phyloP scores from a whole-genome alignment of 2,888 invertebrate species.

The Rugalucina vietnamica region DNA sequence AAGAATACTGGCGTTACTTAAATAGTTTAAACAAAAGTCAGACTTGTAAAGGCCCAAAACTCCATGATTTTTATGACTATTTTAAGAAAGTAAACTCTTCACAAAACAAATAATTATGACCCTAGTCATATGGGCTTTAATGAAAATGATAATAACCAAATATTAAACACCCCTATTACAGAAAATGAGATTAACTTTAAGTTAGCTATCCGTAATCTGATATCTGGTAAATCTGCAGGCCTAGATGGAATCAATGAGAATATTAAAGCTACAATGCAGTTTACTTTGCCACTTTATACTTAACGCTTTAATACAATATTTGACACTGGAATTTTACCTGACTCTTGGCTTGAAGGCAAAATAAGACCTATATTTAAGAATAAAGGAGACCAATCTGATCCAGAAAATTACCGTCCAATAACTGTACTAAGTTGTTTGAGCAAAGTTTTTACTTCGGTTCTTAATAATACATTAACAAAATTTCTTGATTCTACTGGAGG shows the following conservation, averaged over 20 bases:
- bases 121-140: not conserved
- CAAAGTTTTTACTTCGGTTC: conserved; percentile 40
- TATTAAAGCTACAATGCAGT: conserved; percentile 23
- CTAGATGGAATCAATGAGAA: conserved; percentile 55
- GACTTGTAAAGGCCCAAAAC: not conserved
- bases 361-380: conserved; percentile 47
- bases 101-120: not conserved
- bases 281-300: conserved; percentile 19
- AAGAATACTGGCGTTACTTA: not conserved
- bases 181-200: conserved; percentile 27
- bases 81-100: not conserved
- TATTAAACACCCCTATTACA: conserved; percentile 29
- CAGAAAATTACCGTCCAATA: conserved; percentile 44
- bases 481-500: conserved; percentile 32
- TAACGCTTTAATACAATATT: conserved; percentile 44
- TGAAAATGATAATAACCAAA: not conserved
- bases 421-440: conserved; percentile 45
- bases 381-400: conserved; percentile 18
- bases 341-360: conserved; percentile 35
- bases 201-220: conserved; percentile 29
- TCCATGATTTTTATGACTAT: not conserved
- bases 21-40: not conserved
- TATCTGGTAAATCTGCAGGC: conserved; percentile 38
- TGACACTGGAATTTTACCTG: conserved; percentile 27
- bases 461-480: conserved; percentile 31